Conservation (phyloP, 64 coral and sea anemone species). For the Pachyseris speciosa region DNA sequence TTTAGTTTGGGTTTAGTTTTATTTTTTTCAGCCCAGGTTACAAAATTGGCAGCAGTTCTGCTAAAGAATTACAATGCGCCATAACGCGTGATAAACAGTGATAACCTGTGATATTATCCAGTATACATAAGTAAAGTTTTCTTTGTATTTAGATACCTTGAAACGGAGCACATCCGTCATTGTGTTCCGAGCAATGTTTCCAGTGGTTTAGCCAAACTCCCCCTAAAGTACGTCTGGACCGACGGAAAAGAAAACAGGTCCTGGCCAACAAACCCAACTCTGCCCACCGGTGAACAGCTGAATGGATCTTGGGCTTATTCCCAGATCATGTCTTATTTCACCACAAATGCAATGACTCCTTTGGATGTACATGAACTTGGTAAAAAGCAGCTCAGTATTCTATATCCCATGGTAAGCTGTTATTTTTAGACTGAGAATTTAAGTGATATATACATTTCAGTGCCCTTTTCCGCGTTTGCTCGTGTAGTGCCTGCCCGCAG, state of each 20-base stretch:
- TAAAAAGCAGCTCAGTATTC: conserved; percentile 48
- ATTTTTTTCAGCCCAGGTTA: no score
- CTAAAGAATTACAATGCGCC: no score
- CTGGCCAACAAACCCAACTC: conserved; percentile 11
- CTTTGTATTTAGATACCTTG: conserved; percentile 39
- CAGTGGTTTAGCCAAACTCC: conserved; percentile 48
- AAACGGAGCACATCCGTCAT: conserved; percentile 35
- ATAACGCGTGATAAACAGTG: no score
- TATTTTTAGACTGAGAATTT: background rate
- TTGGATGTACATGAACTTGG: conserved; percentile 66
- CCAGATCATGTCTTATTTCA: conserved; percentile 59
- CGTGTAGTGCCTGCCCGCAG: no score
- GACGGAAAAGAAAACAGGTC: conserved; percentile 17
- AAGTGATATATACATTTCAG: no score
- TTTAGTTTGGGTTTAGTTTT: no score
- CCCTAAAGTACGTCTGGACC: conserved; percentile 36
- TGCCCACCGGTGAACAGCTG: conserved; percentile 53
- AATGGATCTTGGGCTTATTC: conserved; percentile 53
- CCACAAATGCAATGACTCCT: conserved; percentile 44
- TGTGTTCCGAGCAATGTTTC: conserved; percentile 74
- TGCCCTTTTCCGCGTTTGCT: no score
- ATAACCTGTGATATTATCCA: no score
- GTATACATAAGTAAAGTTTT: background rate
- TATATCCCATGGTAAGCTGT: conserved; percentile 75
- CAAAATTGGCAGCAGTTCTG: no score